Base-by-base conservation (phyloP, 1,140 invertebrate species). In the Microplitis demolitor region DNA sequence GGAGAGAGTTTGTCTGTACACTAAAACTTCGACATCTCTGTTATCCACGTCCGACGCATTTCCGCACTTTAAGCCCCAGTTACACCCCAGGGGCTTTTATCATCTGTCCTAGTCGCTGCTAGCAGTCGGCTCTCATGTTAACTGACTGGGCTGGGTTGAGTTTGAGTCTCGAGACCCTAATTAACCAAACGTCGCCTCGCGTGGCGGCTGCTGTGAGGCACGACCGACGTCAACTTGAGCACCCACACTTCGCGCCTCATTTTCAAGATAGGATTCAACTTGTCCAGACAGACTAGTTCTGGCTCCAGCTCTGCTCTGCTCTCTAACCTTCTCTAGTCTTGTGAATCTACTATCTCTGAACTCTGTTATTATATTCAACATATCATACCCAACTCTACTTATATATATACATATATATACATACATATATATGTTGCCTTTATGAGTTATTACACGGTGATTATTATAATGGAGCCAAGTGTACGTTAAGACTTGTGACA, bases 151-250 rank as follows among this genome's bases (percentile, higher is more conserved):
- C 33, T 56, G 34, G 37, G 56, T 51, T 54, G 45, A 14, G 50
- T 58, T 16, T 16, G 34, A 9, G 58, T 60, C 35, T 66, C 54
- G 60, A 76, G 73, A 78, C 76, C 78, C 77, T 80, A 80, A 80
- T 80, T 80, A 79, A 78, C 79, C 76, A 75, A 78, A 79, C 77
- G 77, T 80, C 80, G 79, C 69, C 53, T 69, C 56, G 39, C 33
- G 72, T 60, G 60, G 72, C 63, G 34, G 68, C 69, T 51, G 45
- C 39, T 45, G 4, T 39, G 24, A 39, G 58, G n/a, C 68, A 62
- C 33, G 14, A 33, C 35, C 68, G 63, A 68, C 58, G 71, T 71
- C 60, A 63, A 62, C 31, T 37, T 14, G 50, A 69, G 69, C 16
- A 6, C 24, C 9, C 60, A 33, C 24, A 34, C 45, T 51, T 53